Percentiles rank a stretch among this genome's conserved stretches.
phyloP scores from a whole-genome alignment of 2,797 vertebrate species.

The Avahi laniger region DNA sequence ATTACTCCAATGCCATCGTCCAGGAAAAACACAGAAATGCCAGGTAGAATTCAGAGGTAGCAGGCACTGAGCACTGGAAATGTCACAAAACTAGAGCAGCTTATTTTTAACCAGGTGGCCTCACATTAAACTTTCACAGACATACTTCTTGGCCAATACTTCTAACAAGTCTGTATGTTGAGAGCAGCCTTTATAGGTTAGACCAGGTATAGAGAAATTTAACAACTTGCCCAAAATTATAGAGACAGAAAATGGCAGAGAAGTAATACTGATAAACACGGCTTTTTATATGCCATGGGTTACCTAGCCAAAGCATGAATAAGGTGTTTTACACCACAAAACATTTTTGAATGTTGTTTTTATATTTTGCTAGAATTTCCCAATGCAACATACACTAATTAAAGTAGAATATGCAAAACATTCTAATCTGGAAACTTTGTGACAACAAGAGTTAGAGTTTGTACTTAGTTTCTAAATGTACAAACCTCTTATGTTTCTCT shows the following conservation, averaged over 20 bases:
- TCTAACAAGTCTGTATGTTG: background rate
- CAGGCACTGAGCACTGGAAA: background rate
- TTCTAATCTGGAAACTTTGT: background rate
- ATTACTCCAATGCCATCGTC: background rate
- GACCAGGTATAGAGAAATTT: background rate
- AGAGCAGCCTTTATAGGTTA: background rate
- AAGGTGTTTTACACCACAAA: background rate
- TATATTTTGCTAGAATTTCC: slow-evolving; percentile 20
- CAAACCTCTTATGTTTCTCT: background rate
- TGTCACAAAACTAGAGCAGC: background rate
- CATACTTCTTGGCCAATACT: background rate
- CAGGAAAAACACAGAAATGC: background rate
- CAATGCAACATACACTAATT: background rate
- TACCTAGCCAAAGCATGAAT: background rate
- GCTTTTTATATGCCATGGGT: background rate
- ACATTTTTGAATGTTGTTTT: background rate
- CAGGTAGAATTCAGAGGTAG: background rate
- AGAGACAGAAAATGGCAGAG: background rate
- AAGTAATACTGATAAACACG: background rate
- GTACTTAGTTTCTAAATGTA: background rate
- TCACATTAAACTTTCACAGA: background rate
- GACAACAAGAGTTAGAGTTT: background rate
- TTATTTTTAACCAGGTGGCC: background rate
- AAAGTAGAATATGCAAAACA: background rate
- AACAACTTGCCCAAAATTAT: background rate